Evolutionary conservation across 1,140 invertebrate species (phyloP).

Genomic region (Camponotus floridanus): DNA sequence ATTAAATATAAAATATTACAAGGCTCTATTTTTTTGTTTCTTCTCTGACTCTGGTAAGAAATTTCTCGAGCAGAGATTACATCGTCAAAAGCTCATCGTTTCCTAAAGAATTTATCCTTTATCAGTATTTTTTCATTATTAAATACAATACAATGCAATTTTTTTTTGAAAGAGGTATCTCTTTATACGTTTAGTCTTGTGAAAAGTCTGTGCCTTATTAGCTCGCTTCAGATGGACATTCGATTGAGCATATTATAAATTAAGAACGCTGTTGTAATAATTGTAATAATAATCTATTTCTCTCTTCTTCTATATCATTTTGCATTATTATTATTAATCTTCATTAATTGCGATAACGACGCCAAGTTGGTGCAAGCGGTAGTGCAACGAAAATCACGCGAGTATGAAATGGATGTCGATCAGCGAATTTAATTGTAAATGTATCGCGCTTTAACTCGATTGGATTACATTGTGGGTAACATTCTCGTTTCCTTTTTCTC

Average conservation of each 20-base stretch:
- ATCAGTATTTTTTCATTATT: conserved; percentile 5
- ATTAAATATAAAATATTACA: conserved; percentile 52
- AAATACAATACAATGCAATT: background rate
- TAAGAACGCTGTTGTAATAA: conserved; percentile 6
- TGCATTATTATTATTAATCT: conserved; percentile 29
- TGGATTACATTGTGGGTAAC: conserved; percentile 34
- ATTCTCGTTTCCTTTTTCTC: background rate
- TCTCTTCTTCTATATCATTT: conserved; percentile 31
- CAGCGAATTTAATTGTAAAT: background rate
- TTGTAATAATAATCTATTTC: conserved; percentile 39
- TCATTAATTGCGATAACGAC: conserved; percentile 17
- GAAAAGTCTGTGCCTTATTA: background rate
- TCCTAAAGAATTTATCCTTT: background rate
- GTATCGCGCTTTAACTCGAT: background rate
- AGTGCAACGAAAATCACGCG: conserved; percentile 18
- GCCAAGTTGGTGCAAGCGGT: conserved; percentile 21
- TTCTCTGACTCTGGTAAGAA: conserved; percentile 51
- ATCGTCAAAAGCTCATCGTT: conserved; percentile 36
- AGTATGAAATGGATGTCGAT: conserved; percentile 18
- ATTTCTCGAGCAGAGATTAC: conserved; percentile 30
- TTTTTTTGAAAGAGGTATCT: too few species aligned
- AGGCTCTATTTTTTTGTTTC: conserved; percentile 53
- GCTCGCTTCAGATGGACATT: conserved; percentile 37
- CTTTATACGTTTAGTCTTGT: too few species aligned
- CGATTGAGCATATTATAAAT: conserved; percentile 50